phyloP scores from a whole-genome alignment of 2,888 invertebrate genomes.

The Machimus atricapillus region DNA sequence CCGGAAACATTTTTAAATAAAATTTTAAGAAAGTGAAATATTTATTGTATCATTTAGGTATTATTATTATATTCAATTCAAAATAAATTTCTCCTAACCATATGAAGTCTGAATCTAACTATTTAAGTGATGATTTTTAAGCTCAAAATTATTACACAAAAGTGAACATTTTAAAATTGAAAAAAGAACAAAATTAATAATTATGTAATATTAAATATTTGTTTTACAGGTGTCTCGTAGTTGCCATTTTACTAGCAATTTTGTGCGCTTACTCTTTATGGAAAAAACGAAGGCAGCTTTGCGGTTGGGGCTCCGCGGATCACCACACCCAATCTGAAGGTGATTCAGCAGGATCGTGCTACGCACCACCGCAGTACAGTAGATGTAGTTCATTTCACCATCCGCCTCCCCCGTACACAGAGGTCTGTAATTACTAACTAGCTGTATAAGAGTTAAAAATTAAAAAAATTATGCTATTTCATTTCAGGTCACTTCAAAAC shows the following conservation, averaged over 20 bases:
- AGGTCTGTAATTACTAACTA: conserved; percentile 61
- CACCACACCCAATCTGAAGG: conserved; percentile 71
- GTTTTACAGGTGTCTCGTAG: conserved; percentile 69
- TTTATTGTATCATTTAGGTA: no score
- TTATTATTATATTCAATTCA: no score
- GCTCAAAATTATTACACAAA: no score
- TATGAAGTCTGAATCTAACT: no score
- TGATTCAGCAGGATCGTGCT: conserved; percentile 81
- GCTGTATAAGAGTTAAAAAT: neutral
- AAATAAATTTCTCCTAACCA: no score
- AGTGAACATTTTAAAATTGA: no score
- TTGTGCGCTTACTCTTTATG: conserved; percentile 74
- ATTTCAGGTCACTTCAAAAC: conserved; percentile 80
- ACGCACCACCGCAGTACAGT: conserved; percentile 84
- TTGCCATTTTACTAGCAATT: conserved; percentile 73
- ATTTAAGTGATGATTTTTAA: no score
- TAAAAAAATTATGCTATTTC: neutral
- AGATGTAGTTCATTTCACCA: conserved; percentile 84
- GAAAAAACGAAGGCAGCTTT: conserved; percentile 65
- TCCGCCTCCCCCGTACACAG: conserved; percentile 83
- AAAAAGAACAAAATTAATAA: no score
- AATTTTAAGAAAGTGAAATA: no score
- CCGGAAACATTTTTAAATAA: no score
- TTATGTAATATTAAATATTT: neutral
- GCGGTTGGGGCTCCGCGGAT: conserved; percentile 66